Conservation (phyloP, 2,113 vertebrate species). For the Cheilinus undulatus region DNA sequence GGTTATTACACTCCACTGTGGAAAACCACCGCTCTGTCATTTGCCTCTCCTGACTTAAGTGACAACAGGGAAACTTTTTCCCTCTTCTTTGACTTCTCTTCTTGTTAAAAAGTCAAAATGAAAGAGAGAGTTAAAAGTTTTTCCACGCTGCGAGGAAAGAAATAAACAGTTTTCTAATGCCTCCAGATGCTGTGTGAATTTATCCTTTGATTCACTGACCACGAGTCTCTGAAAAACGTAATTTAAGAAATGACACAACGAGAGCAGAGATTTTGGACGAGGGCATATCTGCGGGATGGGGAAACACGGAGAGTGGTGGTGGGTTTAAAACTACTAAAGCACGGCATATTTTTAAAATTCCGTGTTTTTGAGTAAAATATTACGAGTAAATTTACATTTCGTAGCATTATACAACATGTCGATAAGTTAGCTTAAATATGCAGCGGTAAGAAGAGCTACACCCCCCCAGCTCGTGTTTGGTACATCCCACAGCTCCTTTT, state of each 20-base stretch:
- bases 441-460: not conserved
- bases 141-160: not conserved
- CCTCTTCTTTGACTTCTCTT: not conserved
- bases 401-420: too few species aligned
- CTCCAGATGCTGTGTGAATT: constrained; percentile 17
- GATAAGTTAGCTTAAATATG: not conserved
- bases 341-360: fast-evolving
- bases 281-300: constrained; percentile 45
- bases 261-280: constrained; percentile 55
- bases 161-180: constrained; percentile 7
- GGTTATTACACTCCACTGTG: constrained; percentile 42
- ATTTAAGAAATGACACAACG: constrained; percentile 76
- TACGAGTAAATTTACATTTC: too few species aligned
- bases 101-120: constrained; percentile 1
- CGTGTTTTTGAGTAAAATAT: fast-evolving
- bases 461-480: constrained; percentile 59
- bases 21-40: constrained; percentile 54
- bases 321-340: not conserved
- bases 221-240: constrained; percentile 51
- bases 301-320: fast-evolving
- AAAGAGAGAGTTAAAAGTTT: not conserved
- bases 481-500: constrained; percentile 78
- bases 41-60: constrained; percentile 45
- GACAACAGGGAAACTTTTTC: constrained; percentile 31
- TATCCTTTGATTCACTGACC: constrained; percentile 48